Evolutionary conservation across 2,797 vertebrate genomes (phyloP), one percentile per base, ranked within the genome.

Genomic region (Periparus ater): DNA sequence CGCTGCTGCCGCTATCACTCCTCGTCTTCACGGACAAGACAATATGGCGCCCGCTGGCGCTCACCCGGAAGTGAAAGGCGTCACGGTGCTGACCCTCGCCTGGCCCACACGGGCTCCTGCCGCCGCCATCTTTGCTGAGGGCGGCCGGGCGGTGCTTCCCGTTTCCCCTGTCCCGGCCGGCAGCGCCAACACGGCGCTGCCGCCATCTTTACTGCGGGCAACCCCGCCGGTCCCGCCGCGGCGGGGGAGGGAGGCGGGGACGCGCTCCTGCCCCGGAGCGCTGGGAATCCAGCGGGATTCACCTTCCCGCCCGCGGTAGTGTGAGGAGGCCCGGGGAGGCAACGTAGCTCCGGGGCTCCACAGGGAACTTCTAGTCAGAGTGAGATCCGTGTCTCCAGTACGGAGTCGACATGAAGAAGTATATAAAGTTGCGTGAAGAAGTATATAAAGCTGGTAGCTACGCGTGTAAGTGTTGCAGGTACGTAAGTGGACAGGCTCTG

Each of bases 11-110:
- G 89, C 81, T 95, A 96, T 85, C 88, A 65, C 93, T 92, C 89
- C 88, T 91, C 97, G 96, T 96, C 97, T 97, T 97, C 96, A 75
- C 95, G 80, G 91, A 95, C 95, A 96, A 98, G 96, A 96, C 97
- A 98, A 98, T 98, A 98, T 98, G 98, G 98, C 98, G 98, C 95
- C 88, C 4, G 75, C 17, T 34, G 25, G 18, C 14, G 17, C 51
- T 94, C 65, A 85, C 96, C 97, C 97, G 98, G 98, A 98, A 98
- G 95, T 95, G 88, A 93, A 97, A 55, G 13, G 0, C 79, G 86
- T 95, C 94, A 92, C 50, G 16, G 21, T 1, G 62, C 7, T 68
- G 91, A 81, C 95, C 92, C 38, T 11, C 26, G 40, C 61, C 36
- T 1, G 61, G 19, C 3, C 12, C 3, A 7, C 7, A 2, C 6